Percentiles rank a stretch among this genome's conserved stretches.
Conservation (phyloP, 35 echinoderm and acorn worm species). For the Diadema setosum region DNA sequence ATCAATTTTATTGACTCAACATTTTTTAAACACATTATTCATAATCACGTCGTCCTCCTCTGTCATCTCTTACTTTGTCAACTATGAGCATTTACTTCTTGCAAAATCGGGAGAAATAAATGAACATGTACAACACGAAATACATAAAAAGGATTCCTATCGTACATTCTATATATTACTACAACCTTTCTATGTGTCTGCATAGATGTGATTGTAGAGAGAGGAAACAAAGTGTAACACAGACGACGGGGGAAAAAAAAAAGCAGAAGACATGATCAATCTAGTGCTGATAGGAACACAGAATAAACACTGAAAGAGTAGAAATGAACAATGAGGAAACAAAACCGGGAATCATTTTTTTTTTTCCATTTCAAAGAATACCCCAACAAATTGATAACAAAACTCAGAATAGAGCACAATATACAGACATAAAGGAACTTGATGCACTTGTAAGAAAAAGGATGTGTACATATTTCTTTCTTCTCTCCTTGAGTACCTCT, state of each 20-base stretch:
- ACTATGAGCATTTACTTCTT: neutral
- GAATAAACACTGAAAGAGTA: neutral
- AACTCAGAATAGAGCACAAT: conserved; percentile 2
- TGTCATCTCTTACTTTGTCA: neutral
- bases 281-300: neutral
- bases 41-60: neutral
- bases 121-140: conserved; percentile 6
- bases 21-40: conserved; percentile 2
- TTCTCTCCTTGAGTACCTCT: neutral
- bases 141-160: neutral
- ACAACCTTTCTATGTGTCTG: neutral
- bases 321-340: neutral
- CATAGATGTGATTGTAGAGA: conserved; percentile 8
- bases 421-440: neutral
- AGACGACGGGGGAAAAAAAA: neutral
- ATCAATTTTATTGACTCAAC: conserved; percentile 11
- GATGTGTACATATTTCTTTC: neutral
- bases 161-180: neutral
- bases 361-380: no score
- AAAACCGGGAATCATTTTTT: no score
- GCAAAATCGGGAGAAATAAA: conserved; percentile 12
- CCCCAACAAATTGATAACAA: neutral
- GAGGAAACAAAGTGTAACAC: neutral
- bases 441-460: neutral
- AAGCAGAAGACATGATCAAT: neutral